Evolutionary conservation across 2,797 vertebrate genomes (phyloP).

Genomic region (Characodon lateralis): DNA sequence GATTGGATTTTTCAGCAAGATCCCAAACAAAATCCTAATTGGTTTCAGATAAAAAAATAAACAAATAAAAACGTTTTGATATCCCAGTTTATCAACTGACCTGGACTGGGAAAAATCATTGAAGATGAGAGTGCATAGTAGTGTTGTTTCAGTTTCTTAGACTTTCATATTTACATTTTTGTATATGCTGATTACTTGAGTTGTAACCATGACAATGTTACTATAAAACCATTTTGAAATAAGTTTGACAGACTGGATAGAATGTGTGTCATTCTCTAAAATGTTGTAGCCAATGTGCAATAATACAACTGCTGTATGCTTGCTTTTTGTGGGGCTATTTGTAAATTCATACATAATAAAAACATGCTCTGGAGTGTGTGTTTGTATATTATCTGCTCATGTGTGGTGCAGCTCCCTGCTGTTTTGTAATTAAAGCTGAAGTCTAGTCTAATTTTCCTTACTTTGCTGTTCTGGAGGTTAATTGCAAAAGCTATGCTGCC

Average conservation of each 20-base stretch:
- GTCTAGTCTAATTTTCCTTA: slow-evolving; percentile 69
- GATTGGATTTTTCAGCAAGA: not conserved
- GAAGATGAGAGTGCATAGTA: not conserved
- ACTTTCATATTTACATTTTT: not conserved
- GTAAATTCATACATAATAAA: slow-evolving; percentile 10
- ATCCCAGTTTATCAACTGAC: not conserved
- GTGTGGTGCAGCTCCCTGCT: slow-evolving; percentile 42
- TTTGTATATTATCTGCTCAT: slow-evolving; percentile 26
- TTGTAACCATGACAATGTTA: not conserved
- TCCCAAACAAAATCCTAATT: not conserved
- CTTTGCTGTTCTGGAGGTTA: slow-evolving; percentile 76
- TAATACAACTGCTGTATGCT: not conserved
- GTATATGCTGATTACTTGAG: not conserved
- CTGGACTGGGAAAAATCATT: not conserved
- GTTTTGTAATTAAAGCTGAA: slow-evolving; percentile 74
- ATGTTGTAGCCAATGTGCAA: not conserved
- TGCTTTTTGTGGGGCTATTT: slow-evolving; percentile 1
- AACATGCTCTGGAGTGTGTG: slow-evolving; percentile 17
- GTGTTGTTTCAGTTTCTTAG: not conserved
- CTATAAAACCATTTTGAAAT: not conserved
- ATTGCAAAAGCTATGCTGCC: slow-evolving; percentile 65
- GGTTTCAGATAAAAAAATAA: not conserved
- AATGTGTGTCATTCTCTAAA: not conserved
- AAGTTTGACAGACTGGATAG: not conserved
- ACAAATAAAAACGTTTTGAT: not conserved